These are phyloP conservation scores for Clarias gariepinus DNA, from an alignment of 2,113 vertebrate species.

Conservation along the genomic window DNA sequence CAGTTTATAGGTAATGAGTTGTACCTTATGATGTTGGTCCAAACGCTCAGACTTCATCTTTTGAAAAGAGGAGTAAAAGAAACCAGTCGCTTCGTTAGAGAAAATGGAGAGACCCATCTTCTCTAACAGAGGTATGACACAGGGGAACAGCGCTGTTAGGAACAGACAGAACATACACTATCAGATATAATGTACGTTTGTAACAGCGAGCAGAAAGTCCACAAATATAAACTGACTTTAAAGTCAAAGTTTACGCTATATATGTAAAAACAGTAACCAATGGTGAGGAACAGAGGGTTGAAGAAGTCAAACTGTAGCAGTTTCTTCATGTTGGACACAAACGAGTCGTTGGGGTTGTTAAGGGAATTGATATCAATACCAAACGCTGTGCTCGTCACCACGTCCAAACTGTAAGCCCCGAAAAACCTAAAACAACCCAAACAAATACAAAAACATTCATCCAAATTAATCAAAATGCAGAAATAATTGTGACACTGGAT, in stretches of 20 bases:
- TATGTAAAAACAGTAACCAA: slow-evolving; percentile 55
- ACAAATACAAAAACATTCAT: neutral
- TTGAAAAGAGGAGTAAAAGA: slow-evolving; percentile 59
- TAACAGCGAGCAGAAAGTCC: no score
- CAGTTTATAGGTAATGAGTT: neutral
- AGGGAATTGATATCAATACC: slow-evolving; percentile 84
- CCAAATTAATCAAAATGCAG: neutral
- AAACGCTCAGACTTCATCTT: slow-evolving; percentile 59
- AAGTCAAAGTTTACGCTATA: no score
- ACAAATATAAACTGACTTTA: no score
- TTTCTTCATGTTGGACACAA: slow-evolving; percentile 75
- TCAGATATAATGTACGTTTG: neutral
- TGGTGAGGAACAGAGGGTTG: slow-evolving; percentile 57
- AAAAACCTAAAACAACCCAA: slow-evolving; percentile 67
- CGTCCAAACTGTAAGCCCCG: slow-evolving; percentile 84
- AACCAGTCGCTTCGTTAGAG: slow-evolving; percentile 45
- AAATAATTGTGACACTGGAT: neutral
- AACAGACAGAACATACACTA: neutral
- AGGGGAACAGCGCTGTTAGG: slow-evolving; percentile 64
- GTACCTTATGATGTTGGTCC: slow-evolving; percentile 52
- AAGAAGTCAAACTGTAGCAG: slow-evolving; percentile 71
- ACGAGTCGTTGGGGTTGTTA: slow-evolving; percentile 81
- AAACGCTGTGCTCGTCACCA: slow-evolving; percentile 81
- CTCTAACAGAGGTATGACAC: slow-evolving; percentile 44
- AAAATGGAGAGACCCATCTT: slow-evolving; percentile 57